Evolutionary conservation across 2,797 vertebrate genomes (phyloP).

Genomic region (Scolopax rusticola): DNA sequence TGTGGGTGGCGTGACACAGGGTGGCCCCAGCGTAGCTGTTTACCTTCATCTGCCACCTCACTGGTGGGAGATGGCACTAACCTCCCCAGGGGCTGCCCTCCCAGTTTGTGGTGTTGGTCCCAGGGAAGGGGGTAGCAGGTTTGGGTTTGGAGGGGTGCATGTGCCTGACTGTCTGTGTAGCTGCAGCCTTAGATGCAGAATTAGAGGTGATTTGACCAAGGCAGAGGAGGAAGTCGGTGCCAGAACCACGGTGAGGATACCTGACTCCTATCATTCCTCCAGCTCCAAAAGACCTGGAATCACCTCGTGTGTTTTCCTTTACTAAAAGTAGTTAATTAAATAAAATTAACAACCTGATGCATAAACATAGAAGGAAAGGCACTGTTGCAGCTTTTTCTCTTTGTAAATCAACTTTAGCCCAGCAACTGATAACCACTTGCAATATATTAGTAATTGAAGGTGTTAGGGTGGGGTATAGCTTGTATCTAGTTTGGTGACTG

Average conservation of each 20-base stretch:
- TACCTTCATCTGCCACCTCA: background rate
- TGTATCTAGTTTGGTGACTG: background rate
- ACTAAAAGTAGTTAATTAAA: background rate
- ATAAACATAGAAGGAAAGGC: background rate
- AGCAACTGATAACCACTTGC: background rate
- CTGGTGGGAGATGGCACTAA: background rate
- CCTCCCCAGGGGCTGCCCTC: background rate
- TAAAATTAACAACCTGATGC: background rate
- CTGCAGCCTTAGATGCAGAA: background rate
- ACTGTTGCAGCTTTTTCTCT: background rate
- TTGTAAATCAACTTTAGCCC: background rate
- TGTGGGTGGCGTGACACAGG: background rate
- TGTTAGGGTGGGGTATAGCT: background rate
- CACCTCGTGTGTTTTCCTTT: background rate
- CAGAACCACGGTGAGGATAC: background rate
- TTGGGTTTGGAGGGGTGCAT: background rate
- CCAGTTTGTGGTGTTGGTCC: rapidly evolving
- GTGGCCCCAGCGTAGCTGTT: background rate
- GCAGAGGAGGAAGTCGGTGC: background rate
- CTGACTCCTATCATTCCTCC: background rate
- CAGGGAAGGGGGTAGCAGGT: background rate
- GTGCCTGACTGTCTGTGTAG: background rate
- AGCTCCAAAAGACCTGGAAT: background rate
- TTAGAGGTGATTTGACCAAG: background rate
- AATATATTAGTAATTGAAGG: background rate